Base-by-base conservation (phyloP, 2,797 vertebrate genomes). In the Hapalemur alaotrensis region DNA sequence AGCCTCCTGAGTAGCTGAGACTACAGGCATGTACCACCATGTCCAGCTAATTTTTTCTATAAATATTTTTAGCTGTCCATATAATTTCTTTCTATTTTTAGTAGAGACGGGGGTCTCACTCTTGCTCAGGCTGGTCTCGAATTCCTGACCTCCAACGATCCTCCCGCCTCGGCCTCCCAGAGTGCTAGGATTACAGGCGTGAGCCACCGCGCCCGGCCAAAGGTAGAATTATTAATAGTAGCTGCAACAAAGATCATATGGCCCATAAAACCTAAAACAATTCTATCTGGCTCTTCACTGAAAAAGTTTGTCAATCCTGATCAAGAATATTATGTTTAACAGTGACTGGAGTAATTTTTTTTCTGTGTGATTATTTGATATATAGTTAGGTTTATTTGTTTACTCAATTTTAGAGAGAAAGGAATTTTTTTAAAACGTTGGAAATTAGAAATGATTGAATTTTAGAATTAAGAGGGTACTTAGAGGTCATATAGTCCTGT, bases 391-490 rank as follows among this genome's bases (percentile, higher is more conserved):
- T 89, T 92, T 43, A n/a, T 88, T 84, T 94, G 25, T 54, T 61
- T 87, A 59, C n/a, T 89, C 35, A 73, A 22, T 88, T 93, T 91
- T 93, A 92, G 72, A 52, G 50, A 73, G 35, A 75, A 75, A 75
- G 57, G 30, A 67, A 17, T 9, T 22, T 52, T 70, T 50, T 92
- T 75, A 54, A 43, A 78, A 75, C 52, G 10, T 72, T 88, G 10
- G 54, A 35, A 78, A 69, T 63, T 48, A 87, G 38, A 70, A 91
- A 57, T 91, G 28, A 73, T 85, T n/a, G 52, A 54, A 57, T 91
- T 85, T 95, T 93, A 91, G 69, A 93, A 72, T 72, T 92, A 61
- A 38, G 82, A 89, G 48, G 14, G 2, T 84, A 93, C 28, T 63
- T 81, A 65, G 38, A 54, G 35, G 48, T 89, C 32, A 23, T 89